Evolutionary conservation across 2,113 vertebrate genomes (phyloP).

Genomic region (Chamaea fasciata): DNA sequence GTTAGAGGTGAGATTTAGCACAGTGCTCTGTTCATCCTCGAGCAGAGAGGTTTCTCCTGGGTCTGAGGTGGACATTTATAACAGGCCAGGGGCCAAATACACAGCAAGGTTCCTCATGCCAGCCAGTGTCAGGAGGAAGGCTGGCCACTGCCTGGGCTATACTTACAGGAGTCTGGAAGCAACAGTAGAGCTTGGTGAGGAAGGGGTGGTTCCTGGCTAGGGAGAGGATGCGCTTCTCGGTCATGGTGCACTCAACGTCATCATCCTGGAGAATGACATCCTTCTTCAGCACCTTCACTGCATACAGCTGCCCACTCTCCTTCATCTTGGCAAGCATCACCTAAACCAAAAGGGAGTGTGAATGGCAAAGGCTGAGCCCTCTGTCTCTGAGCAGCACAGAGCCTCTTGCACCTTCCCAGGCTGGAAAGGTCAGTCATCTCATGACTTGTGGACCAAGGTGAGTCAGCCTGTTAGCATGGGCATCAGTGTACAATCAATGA

Average conservation of each 20-base stretch:
- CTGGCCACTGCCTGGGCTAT: background rate
- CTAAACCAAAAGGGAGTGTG: slow-evolving; percentile 56
- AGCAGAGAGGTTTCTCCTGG: background rate
- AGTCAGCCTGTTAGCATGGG: background rate
- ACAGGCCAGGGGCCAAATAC: background rate
- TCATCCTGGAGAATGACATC: slow-evolving; percentile 97
- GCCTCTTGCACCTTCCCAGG: background rate
- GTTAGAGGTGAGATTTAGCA: background rate
- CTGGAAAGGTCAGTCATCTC: background rate
- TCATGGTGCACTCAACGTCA: slow-evolving; percentile 97
- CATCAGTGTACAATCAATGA: background rate
- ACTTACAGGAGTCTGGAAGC: slow-evolving; percentile 92
- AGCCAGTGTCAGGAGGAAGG: background rate
- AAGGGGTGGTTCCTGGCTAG: slow-evolving; percentile 90
- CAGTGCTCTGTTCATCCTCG: background rate
- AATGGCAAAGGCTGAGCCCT: background rate
- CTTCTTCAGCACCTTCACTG: slow-evolving; percentile 96
- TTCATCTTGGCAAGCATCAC: slow-evolving; percentile 93
- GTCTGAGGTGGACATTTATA: background rate
- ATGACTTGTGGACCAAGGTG: background rate
- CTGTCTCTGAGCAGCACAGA: background rate
- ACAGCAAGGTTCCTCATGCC: background rate
- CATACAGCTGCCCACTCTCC: slow-evolving; percentile 82
- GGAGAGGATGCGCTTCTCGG: slow-evolving; percentile 91
- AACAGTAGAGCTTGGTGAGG: slow-evolving; percentile 96